Evolutionary conservation across 2,113 vertebrate genomes (phyloP), one percentile per base, ranked within the genome.

Genomic region (Antechinus flavipes): DNA sequence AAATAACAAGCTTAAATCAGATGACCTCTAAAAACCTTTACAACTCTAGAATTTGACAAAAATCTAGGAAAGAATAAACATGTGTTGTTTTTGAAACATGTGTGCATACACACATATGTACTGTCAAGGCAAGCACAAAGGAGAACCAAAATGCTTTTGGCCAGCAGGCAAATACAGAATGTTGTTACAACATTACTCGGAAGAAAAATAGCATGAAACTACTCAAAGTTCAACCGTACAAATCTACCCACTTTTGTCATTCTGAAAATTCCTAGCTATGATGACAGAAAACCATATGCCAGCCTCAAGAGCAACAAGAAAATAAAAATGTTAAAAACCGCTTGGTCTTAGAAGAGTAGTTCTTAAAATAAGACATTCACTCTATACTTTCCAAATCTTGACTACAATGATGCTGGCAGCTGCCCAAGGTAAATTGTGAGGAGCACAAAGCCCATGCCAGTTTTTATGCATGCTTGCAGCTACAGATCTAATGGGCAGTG

Each of bases 401-500:
- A 53, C 47, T 96, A 95, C 61, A 58, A 94, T 58, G 89, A 49
- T 26, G 49, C 76, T 96, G 93, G 56, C 95, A 94, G 90, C 93
- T 93, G 90, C 96, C 90, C 56, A 58, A 92, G 90, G 50, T 24
- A 96, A 95, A 68, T 24, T 46, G 46, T 46, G 93, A 35, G 93
- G 53, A 61, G 90, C 3, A 12, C 42, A 23, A 92, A 95, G 93
- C 0, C 0, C 30, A 46, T 12, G 91, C 92, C 95, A 95, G 92
- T 42, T 91, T 89, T 97, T 55, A 89, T 89, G 93, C 54, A 90
- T 93, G 90, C 93, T 89, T 94, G 54, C 53, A 93, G n/a, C 76
- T 90, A 93, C 89, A 93, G 30, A 52, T n/a, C 96, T 95, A 97
- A 97, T 54, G 90, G 91, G 27, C 49, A 93, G 94, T 68, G 91